Evolutionary conservation across 2,888 invertebrate genomes (phyloP), one percentile per base, ranked within the genome.

Genomic region (Brachyptera risi): DNA sequence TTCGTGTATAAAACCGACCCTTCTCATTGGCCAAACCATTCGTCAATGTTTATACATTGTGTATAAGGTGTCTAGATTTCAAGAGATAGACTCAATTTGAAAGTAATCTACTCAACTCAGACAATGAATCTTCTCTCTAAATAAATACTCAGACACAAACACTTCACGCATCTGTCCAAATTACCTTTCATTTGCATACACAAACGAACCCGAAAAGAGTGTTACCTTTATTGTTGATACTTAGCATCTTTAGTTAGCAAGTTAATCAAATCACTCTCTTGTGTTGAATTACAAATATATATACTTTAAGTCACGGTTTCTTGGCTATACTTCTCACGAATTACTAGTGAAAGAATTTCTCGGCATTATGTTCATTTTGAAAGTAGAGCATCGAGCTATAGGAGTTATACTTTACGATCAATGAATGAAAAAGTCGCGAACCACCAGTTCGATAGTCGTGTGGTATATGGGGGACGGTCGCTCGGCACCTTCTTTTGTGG

Each of bases 301-400:
- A 23, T 37, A 37, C 54, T 21, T 51, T 19, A 23, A 38, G 35
- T 54, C 54, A 54, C 37, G 54, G 54, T 54, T 37, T 19, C 35
- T 4, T 35, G 54, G 13, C 24, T 24, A 17, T 35, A 37, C 37
- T 37, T 54, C 54, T 54, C 35, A 51, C 31, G 47, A 47, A 27
- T 21, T 5, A 4, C 31, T 27, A 54, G 54, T 47, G 47, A 54
- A 54, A 54, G 54, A 54, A 54, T 54, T 37, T 54, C 54, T 54
- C 54, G 35, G 37, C 54, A 54, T 54, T 54, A 35, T 54, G 54
- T 37, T 35, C 37, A 54, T 54, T n/a, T 35, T 23, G 54, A 54
- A 54, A 54, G 54, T 54, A 38, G 54, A 54, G 54, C 54, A 54
- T 31, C 37, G 35, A 19, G 44, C 11, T n/a, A 40, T n/a, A n/a